A percentile compares a stretch with the other conserved stretches of the same genome.
These are phyloP conservation scores for Geophilus truncorum DNA, from an alignment of 2,888 invertebrate species.

Conservation along the genomic window DNA sequence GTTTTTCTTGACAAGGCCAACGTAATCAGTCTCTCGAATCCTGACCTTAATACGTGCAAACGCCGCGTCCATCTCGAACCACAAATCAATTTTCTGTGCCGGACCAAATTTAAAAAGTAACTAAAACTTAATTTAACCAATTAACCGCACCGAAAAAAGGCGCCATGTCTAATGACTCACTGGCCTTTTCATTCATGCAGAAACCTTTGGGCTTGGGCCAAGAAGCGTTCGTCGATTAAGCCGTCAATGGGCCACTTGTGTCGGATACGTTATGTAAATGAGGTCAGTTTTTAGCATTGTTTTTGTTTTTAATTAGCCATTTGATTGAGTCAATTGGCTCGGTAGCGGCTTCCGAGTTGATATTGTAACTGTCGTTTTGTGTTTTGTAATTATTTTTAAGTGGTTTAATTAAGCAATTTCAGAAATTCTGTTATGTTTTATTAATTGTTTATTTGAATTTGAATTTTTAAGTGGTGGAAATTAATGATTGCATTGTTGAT, in stretches of 20 bases:
- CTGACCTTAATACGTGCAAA: slow-evolving; percentile 27
- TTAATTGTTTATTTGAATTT: too few relatives aligned
- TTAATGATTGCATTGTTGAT: too few relatives aligned
- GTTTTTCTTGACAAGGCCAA: slow-evolving; percentile 23
- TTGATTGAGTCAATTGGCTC: slow-evolving; percentile 2
- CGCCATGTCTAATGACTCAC: neutral
- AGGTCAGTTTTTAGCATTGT: neutral
- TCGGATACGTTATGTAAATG: neutral
- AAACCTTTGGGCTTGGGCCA: neutral
- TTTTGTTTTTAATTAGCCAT: neutral
- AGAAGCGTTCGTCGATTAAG: neutral
- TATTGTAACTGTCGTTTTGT: too few relatives aligned
- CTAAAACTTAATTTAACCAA: neutral
- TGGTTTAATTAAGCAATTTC: too few relatives aligned
- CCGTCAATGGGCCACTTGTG: neutral
- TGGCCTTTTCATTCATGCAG: slow-evolving; percentile 2
- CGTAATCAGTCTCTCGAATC: slow-evolving; percentile 5
- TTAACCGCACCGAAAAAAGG: neutral
- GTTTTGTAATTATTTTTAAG: too few relatives aligned
- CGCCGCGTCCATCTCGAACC: too few relatives aligned
- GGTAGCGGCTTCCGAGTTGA: too few relatives aligned
- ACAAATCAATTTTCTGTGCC: slow-evolving; percentile 4
- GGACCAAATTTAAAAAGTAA: neutral
- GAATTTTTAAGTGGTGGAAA: too few relatives aligned
- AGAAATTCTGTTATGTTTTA: too few relatives aligned